Evolutionary conservation across 2,888 invertebrate species (phyloP).

Genomic region (Drosophila quasianomalipes): DNA sequence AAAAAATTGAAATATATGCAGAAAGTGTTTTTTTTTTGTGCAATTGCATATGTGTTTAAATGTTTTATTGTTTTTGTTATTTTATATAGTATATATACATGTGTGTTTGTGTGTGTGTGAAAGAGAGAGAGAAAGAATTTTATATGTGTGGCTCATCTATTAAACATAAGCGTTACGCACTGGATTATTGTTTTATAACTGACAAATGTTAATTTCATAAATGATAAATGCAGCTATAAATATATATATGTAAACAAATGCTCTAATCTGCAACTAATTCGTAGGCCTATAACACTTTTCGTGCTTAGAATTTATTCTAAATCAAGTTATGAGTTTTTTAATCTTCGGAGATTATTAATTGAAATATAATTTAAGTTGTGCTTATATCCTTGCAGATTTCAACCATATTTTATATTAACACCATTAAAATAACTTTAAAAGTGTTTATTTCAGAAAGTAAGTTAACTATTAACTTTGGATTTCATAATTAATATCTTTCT

Average conservation of each 20-base stretch:
- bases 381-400: constrained; percentile 5
- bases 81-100: background rate
- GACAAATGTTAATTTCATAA: constrained; percentile 32
- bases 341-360: background rate
- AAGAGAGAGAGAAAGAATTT: background rate
- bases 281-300: constrained; percentile 7
- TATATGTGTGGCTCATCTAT: constrained; percentile 20
- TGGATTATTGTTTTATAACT: constrained; percentile 32
- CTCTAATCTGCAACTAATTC: constrained; percentile 20
- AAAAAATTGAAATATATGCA: constrained; percentile 22
- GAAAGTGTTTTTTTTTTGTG: constrained; percentile 6
- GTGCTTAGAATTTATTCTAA: constrained; percentile 8
- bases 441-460: background rate
- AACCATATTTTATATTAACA: background rate
- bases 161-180: constrained; percentile 19
- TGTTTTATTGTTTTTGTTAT: background rate
- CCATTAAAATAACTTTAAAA: background rate
- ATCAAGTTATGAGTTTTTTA: constrained; percentile 2
- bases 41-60: constrained; percentile 1
- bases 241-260: background rate
- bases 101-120: constrained; percentile 1
- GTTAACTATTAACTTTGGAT: background rate
- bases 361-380: background rate
- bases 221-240: constrained; percentile 27
- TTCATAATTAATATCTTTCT: background rate